Conservation (phyloP, 2,888 invertebrate genomes). For the Tetrapedia diversipes region DNA sequence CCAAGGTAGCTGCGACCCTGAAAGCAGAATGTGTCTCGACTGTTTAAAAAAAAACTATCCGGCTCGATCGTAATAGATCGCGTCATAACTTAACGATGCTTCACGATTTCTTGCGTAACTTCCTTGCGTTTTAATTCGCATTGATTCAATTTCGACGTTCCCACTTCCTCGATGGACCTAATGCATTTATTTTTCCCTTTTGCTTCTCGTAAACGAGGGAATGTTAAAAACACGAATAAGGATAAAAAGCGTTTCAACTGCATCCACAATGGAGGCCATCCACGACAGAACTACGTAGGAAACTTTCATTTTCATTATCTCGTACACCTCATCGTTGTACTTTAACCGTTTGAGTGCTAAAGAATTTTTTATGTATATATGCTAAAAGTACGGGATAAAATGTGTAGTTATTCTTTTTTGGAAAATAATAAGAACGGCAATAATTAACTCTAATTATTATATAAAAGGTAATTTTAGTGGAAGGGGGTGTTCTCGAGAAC, state of each 20-base stretch:
- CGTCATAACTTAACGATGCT: conserved; percentile 23
- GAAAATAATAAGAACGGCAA: no score
- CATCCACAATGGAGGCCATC: neutral
- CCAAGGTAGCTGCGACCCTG: conserved; percentile 49
- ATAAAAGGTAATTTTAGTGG: no score
- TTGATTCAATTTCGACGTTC: neutral
- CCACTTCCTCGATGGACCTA: neutral
- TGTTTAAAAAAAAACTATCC: conserved; percentile 33
- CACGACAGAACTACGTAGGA: no score
- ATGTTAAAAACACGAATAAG: no score
- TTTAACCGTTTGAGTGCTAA: no score
- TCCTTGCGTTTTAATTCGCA: conserved; percentile 16
- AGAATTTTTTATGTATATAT: no score
- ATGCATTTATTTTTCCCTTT: neutral
- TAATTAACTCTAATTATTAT: no score
- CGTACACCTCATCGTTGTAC: conserved; percentile 1
- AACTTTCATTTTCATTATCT: conserved; percentile 30
- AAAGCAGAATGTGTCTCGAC: conserved; percentile 15
- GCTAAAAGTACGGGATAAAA: no score
- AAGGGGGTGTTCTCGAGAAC: no score
- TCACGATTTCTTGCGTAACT: conserved; percentile 26
- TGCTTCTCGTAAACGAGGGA: no score
- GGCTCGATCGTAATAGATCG: conserved; percentile 23
- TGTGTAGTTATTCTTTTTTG: no score
- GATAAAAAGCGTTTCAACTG: neutral